Base-by-base conservation (phyloP, 2,888 invertebrate genomes). In the Sclerodermus sp. region DNA sequence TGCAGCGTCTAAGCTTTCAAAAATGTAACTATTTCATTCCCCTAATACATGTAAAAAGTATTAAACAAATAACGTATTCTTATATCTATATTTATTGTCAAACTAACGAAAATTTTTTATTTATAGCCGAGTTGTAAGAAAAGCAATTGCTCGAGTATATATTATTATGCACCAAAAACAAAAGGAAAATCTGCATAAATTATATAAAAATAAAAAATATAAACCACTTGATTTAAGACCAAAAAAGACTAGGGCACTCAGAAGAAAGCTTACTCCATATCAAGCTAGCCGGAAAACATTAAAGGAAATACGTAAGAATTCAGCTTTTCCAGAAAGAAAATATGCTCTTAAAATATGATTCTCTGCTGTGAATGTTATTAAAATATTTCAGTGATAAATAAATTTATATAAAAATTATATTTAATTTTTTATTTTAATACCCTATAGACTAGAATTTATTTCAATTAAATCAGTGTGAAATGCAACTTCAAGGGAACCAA, bases 151-250 rank as follows among this genome's bases (percentile, higher is more conserved):
- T 41, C 87, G 98, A 68, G 96, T 98, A 46, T 90, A 95, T 80
- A 99, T 98, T 81, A 96, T 99, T 64, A 97, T 98, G 87, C 91
- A 96, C 81, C 97, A 98, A 79, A 97, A 96, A 79, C 97, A 97
- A 81, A 99, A 98, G 83, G 95, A 96, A 67, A 98, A 98, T 77
- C 84, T 99, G 66, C 85, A 96, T 52, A 93, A 96, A 76, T 87
- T 96, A 66, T 98, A 96, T 82, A 93, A 92, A 81, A 89, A 90
- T 77, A 97, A 97, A 82, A 96, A 95, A 78, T 95, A 90, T 85
- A 96, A 94, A 87, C 98, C 99, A 57, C 83, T 96, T 78, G 98
- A 99, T 81, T 83, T 99, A 74, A 89, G 99, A 77, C 90, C 89
- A 55, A 98, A 97, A 87, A 95, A 93, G 84, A 99, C 99, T 31